phyloP scores from a whole-genome alignment of 2,113 vertebrate genomes.

The Okapia johnstoni region DNA sequence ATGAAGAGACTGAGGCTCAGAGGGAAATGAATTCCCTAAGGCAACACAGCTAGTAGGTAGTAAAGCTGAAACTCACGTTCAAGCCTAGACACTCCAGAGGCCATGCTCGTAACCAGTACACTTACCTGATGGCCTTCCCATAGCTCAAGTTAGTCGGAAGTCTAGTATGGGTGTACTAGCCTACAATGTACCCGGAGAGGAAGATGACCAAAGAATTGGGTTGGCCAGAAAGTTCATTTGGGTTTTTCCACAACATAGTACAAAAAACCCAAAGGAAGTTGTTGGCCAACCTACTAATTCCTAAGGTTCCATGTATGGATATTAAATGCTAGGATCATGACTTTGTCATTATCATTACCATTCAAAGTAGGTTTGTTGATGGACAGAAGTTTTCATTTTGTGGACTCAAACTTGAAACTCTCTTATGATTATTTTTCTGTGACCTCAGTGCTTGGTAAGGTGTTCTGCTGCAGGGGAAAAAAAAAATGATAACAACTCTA shows the following conservation, averaged over 20 bases:
- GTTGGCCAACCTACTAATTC: background rate
- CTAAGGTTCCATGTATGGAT: background rate
- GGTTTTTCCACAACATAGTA: background rate
- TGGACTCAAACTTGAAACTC: background rate
- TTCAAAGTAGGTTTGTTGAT: background rate
- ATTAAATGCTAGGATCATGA: background rate
- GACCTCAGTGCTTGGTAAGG: slow-evolving; percentile 13
- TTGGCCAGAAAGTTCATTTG: background rate
- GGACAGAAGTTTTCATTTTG: background rate
- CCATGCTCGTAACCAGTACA: background rate
- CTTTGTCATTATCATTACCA: background rate
- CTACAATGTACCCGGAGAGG: background rate
- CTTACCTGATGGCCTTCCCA: background rate
- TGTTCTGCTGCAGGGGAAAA: background rate
- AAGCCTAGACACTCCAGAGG: background rate
- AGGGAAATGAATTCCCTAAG: background rate
- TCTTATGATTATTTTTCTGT: slow-evolving; percentile 36
- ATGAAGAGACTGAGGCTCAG: background rate
- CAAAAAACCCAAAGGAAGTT: background rate
- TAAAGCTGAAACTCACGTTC: background rate
- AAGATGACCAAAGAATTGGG: background rate
- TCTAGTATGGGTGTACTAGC: background rate
- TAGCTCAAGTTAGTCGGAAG: background rate
- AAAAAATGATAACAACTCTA: background rate
- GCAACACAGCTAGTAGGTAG: background rate